phyloP scores from a whole-genome alignment of 2,888 invertebrate species.

The Smittia aterrima region DNA sequence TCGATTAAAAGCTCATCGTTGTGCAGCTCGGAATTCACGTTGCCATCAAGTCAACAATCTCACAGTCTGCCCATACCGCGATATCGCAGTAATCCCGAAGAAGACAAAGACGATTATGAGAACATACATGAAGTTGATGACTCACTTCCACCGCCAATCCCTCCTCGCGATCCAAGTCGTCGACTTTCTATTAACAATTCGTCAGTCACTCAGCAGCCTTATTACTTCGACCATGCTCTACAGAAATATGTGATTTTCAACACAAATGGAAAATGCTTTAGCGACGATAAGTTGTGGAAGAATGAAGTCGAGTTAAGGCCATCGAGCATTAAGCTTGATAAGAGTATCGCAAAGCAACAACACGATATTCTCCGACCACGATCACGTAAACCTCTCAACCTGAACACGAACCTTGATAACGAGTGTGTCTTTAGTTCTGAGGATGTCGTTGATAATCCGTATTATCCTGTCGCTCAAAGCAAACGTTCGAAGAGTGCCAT shows the following conservation, averaged over 20 bases:
- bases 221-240: conserved; percentile 31
- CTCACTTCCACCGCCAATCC: conserved; percentile 70
- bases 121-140: conserved; percentile 46
- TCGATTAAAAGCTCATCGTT: conserved; percentile 34
- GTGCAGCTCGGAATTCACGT: conserved; percentile 35
- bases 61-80: conserved; percentile 9
- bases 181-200: conserved; percentile 56
- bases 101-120: conserved; percentile 48
- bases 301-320: conserved; percentile 48
- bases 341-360: conserved; percentile 46
- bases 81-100: conserved; percentile 43
- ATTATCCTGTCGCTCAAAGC: conserved; percentile 43
- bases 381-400: conserved; percentile 70
- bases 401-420: conserved; percentile 51
- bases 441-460: conserved; percentile 44
- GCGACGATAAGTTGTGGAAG: conserved; percentile 53
- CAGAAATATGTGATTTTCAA: conserved; percentile 41
- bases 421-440: conserved; percentile 55
- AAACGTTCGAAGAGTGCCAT: conserved; percentile 37
- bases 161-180: conserved; percentile 72
- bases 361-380: conserved; percentile 56
- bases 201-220: conserved; percentile 30
- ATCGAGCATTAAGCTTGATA: conserved; percentile 42
- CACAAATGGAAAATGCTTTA: conserved; percentile 50
- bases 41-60: background rate